A percentile compares a stretch with the other conserved stretches of the same genome.
Conservation (phyloP, 2,888 invertebrate species). For the Furcula furcula region DNA sequence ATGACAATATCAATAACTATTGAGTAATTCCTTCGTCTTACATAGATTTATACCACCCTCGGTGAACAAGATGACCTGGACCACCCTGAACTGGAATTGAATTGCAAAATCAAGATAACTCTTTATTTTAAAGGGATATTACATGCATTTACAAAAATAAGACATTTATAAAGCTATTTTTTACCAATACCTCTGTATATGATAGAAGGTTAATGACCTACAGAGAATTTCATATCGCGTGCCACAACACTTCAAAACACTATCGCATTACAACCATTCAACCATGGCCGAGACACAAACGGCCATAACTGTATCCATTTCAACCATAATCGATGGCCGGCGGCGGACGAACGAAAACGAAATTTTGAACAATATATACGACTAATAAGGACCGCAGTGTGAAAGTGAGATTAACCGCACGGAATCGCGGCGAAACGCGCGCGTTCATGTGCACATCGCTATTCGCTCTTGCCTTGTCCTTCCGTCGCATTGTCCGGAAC, state of each 20-base stretch:
- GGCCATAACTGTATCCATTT: conserved; percentile 23
- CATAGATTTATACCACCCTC: too few relatives aligned
- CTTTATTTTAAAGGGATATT: too few relatives aligned
- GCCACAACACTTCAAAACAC: conserved; percentile 11
- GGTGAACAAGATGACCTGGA: too few relatives aligned
- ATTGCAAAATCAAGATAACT: too few relatives aligned
- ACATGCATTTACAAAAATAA: too few relatives aligned
- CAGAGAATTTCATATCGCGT: conserved; percentile 12
- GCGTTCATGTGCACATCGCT: conserved; percentile 30
- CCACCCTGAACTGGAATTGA: too few relatives aligned
- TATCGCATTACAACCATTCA: conserved; percentile 19
- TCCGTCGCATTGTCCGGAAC: conserved; percentile 32
- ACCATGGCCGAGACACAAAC: conserved; percentile 19
- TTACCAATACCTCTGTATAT: background rate
- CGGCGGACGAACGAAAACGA: conserved; percentile 56
- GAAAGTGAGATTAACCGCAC: conserved; percentile 55
- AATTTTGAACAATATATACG: conserved; percentile 61
- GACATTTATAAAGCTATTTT: too few relatives aligned
- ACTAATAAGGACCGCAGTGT: conserved; percentile 67
- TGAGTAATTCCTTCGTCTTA: background rate
- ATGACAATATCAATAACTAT: background rate
- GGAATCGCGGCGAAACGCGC: conserved; percentile 39
- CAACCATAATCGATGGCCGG: conserved; percentile 28
- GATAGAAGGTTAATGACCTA: background rate
- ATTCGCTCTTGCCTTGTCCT: conserved; percentile 27